Evolutionary conservation across 2,797 vertebrate species (phyloP).

Genomic region (Sandelia bainsii): DNA sequence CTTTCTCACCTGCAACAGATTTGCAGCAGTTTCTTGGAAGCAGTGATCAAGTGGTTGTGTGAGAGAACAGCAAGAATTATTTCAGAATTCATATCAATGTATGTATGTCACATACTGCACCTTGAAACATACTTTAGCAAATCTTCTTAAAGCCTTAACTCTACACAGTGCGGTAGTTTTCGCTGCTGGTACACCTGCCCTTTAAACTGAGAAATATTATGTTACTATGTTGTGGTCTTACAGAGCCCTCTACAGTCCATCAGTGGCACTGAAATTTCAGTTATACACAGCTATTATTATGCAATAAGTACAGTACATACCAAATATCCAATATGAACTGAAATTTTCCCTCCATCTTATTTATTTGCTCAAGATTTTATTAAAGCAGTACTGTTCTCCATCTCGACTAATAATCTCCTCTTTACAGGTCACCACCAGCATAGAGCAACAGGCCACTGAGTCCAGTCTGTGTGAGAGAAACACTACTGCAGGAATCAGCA

Average conservation of each 20-base stretch:
- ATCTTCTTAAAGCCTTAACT: conserved; percentile 23
- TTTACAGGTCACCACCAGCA: conserved; percentile 78
- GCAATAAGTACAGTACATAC: neutral
- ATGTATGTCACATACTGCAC: neutral
- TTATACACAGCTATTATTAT: neutral
- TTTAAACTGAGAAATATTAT: conserved; percentile 9
- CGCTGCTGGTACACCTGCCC: neutral
- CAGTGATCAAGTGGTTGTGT: conserved; percentile 28
- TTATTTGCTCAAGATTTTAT: neutral
- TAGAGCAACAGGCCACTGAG: conserved; percentile 86
- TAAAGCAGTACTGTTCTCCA: neutral
- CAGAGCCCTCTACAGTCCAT: conserved; percentile 69
- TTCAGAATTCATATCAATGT: conserved; percentile 3
- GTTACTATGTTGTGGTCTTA: conserved; percentile 36
- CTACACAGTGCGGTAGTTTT: conserved; percentile 10
- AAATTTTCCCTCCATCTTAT: neutral
- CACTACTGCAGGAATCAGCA: conserved; percentile 85
- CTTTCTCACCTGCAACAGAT: conserved; percentile 38
- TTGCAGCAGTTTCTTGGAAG: conserved; percentile 17
- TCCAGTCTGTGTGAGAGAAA: conserved; percentile 88
- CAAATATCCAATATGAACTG: neutral
- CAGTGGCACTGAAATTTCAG: conserved; percentile 16
- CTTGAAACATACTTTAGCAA: conserved; percentile 12
- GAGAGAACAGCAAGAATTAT: conserved; percentile 9
- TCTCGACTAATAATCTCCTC: conserved; percentile 18